Percentiles rank a stretch among this genome's conserved stretches.
phyloP scores from a whole-genome alignment of 2,113 vertebrate species.

The Spermophilus dauricus region DNA sequence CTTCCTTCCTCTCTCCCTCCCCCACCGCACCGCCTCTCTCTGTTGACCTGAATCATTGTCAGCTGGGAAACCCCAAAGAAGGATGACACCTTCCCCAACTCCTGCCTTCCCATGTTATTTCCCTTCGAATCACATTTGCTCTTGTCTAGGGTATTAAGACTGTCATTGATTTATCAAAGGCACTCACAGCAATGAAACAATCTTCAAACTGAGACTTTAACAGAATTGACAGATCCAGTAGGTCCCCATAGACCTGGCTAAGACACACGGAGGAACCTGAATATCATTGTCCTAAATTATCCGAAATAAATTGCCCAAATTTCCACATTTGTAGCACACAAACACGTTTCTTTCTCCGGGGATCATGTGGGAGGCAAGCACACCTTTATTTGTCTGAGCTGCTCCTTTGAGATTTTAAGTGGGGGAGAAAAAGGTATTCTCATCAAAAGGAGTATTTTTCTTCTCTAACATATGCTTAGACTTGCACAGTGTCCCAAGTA shows the following conservation, averaged over 20 bases:
- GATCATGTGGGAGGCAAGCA: constrained; percentile 4
- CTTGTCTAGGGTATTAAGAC: constrained; percentile 61
- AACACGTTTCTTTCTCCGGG: constrained; percentile 3
- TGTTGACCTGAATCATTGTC: neutral
- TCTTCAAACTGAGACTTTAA: constrained; percentile 57
- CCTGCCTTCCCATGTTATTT: constrained; percentile 18
- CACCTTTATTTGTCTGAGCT: constrained; percentile 21
- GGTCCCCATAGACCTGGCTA: constrained; percentile 46
- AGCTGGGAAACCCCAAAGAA: neutral
- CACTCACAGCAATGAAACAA: constrained; percentile 47
- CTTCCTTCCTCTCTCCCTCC: neutral
- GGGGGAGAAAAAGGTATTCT: constrained; percentile 1
- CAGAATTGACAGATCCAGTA: constrained; percentile 19
- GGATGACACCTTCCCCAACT: neutral
- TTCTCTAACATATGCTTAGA: neutral
- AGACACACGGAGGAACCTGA: neutral
- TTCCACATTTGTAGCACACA: neutral
- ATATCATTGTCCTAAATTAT: constrained; percentile 66
- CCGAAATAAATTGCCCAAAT: constrained; percentile 58
- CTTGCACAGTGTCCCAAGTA: neutral
- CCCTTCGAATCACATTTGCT: constrained; percentile 62
- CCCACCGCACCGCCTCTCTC: neutral
- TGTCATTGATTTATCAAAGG: constrained; percentile 59
- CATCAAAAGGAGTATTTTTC: constrained; percentile 62
- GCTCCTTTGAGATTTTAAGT: constrained; percentile 13